Base-by-base conservation (phyloP, 1,140 invertebrate species). In the Bombus sylvicola region DNA sequence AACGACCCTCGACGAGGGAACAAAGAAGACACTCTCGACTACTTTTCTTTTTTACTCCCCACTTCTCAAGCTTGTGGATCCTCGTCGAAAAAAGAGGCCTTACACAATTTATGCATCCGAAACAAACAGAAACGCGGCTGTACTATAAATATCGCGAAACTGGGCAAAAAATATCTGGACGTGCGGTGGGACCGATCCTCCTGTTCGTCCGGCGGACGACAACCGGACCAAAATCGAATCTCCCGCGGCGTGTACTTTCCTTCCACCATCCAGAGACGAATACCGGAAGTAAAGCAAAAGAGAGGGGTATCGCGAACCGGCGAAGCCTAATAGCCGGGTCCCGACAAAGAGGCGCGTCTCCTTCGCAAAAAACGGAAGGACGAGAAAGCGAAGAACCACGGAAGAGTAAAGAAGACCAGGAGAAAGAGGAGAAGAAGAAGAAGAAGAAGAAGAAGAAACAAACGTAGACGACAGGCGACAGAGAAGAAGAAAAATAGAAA, bases 91-190 rank as follows among this genome's bases (percentile, higher is more conserved):
- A 53, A 77, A 12, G n/a, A 53, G 66, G 37, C 66, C 83, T 84
- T 62, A 34, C 66, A 62, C 53, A 62, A 84, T 79, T 71, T 80
- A 80, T 80, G 83, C 68, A 84, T 79, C 76, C 75, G 82, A 62
- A 84, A 79, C 82, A 79, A 84, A 59, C 66, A n/a, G 53, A n/a
- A 69, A 82, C 78, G 59, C 73, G 64, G 37, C 47, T 41, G 18
- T 59, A 69, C 83, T 84, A 84, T 79, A 84, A 84, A 84, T 84
- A 84, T 78, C 75, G 64, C 13, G 66, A 53, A 43, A 62, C n/a
- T 22, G 34, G 53, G 47, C 83, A 72, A 84, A 80, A 80, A 84
- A 80, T 72, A 79, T 59, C 37, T 18, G 72, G 57, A 62, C 39
- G 22, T 43, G 18, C 47, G 59, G 22, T 43, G 66, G n/a, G 43